Percentiles rank a stretch among this genome's conserved stretches.
These are phyloP conservation scores for Cinclus mexicanus DNA, from an alignment of 2,113 vertebrate genomes.

Conservation along the genomic window DNA sequence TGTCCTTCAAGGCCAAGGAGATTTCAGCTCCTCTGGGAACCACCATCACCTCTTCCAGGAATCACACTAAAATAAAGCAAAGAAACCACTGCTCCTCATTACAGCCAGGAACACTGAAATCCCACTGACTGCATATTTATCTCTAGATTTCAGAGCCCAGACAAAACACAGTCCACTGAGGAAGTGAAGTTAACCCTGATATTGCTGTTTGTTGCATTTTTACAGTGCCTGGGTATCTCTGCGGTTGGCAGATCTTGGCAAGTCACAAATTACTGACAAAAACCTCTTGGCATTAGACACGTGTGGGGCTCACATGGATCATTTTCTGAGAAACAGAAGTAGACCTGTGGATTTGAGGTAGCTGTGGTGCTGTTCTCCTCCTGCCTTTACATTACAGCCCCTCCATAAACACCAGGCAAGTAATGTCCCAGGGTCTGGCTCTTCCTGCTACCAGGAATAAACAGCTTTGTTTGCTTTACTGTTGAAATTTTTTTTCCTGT, in stretches of 20 bases:
- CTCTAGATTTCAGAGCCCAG: slow-evolving; percentile 43
- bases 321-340: neutral
- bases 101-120: slow-evolving; percentile 40
- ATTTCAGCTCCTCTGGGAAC: neutral
- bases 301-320: neutral
- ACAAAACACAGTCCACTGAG: slow-evolving; percentile 40
- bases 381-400: neutral
- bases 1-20: neutral
- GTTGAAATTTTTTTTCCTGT: neutral
- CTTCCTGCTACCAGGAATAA: neutral
- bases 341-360: neutral
- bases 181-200: slow-evolving; percentile 16
- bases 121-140: slow-evolving; percentile 43
- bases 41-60: neutral
- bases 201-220: neutral
- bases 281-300: neutral
- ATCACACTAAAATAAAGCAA: neutral
- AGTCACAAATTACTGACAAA: neutral
- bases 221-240: neutral
- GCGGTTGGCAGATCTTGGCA: neutral
- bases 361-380: neutral
- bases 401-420: neutral
- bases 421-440: neutral
- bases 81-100: slow-evolving; percentile 23
- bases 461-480: neutral